Conservation (phyloP, 2,888 invertebrate genomes). For the Heliconius ethilla region DNA sequence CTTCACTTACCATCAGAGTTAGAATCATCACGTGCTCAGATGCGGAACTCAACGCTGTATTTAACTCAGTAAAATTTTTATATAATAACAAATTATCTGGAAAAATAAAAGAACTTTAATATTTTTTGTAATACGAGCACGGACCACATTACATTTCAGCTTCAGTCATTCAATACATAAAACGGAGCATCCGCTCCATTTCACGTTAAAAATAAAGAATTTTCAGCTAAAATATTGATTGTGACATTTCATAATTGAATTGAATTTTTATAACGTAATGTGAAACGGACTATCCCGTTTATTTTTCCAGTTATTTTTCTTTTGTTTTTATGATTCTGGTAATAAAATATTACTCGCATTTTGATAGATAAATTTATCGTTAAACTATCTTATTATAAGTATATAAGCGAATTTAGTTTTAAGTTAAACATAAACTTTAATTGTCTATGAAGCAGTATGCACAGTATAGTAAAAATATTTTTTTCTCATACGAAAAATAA, state of each 20-base stretch:
- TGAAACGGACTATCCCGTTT: neutral
- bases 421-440: too few relatives aligned
- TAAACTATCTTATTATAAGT: neutral
- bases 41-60: neutral
- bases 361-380: neutral
- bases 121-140: neutral
- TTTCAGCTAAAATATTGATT: conserved; percentile 10
- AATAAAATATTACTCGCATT: neutral
- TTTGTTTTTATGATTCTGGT: neutral
- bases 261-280: neutral
- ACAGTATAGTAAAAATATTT: too few relatives aligned
- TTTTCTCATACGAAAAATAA: too few relatives aligned
- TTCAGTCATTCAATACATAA: neutral
- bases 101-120: neutral
- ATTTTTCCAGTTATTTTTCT: neutral
- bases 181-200: neutral
- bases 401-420: neutral
- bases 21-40: too few relatives aligned
- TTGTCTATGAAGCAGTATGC: too few relatives aligned
- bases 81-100: neutral
- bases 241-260: conserved; percentile 6
- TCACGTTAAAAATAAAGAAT: neutral
- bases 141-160: neutral
- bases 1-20: too few relatives aligned
- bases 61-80: neutral